Conservation (phyloP, 2,113 vertebrate genomes). For the Athene noctua region DNA sequence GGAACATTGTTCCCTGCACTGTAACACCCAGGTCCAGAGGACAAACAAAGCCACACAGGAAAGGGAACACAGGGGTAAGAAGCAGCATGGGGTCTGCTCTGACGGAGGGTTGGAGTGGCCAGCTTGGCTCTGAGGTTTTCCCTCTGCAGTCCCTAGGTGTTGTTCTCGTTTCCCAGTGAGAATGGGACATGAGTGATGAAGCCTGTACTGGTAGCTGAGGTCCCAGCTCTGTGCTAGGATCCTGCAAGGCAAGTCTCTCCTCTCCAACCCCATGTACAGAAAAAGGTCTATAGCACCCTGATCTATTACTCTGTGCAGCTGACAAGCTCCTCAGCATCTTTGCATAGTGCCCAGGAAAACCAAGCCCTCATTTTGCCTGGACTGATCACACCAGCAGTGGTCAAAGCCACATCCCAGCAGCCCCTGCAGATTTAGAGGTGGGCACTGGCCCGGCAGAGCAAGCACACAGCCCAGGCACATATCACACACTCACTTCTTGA, state of each 20-base stretch:
- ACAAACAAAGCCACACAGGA: not conserved
- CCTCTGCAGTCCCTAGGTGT: not conserved
- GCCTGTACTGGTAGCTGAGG: not conserved
- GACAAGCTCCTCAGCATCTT: not conserved
- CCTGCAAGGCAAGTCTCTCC: not conserved
- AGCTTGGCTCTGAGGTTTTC: not conserved
- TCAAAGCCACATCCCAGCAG: not conserved
- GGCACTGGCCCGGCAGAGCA: not conserved
- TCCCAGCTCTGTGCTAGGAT: not conserved
- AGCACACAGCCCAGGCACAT: not conserved
- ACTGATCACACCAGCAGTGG: not conserved
- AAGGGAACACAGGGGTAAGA: not conserved
- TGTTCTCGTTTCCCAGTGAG: not conserved
- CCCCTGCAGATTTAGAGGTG: not conserved
- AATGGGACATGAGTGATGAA: not conserved
- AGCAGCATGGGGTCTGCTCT: not conserved
- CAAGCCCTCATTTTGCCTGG: not conserved
- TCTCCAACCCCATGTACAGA: not conserved
- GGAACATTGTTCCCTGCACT: not conserved
- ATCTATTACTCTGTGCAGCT: not conserved
- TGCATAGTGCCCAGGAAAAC: not conserved
- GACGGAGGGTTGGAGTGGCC: not conserved
- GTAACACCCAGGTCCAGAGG: not conserved
- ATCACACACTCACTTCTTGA: slow-evolving; percentile 84
- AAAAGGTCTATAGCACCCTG: not conserved